These are phyloP conservation scores for Emydoidea blandingii DNA, from an alignment of 2,797 vertebrate species.

Conservation along the genomic window DNA sequence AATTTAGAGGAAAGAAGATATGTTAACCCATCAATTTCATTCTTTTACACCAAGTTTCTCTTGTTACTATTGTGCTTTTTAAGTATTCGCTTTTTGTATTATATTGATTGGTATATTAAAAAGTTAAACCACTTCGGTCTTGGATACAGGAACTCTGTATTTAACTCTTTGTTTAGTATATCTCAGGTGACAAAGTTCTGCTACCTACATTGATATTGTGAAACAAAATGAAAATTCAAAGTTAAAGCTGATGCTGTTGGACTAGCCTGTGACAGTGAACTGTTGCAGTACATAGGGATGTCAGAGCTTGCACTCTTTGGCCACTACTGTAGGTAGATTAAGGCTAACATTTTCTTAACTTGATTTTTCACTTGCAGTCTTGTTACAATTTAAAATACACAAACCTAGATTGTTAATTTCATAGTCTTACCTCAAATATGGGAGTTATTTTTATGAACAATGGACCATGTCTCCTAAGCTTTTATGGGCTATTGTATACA, in stretches of 20 bases:
- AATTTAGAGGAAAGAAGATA: background rate
- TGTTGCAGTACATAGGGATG: background rate
- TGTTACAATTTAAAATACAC: conserved; percentile 23
- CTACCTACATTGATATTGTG: background rate
- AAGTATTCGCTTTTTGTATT: background rate
- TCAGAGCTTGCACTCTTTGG: background rate
- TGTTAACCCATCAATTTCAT: background rate
- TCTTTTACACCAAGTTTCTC: background rate
- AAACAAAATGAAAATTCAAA: background rate
- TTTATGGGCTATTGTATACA: conserved; percentile 16
- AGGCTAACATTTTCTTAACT: background rate
- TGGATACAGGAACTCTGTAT: background rate
- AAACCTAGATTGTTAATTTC: conserved; percentile 28
- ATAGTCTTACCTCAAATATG: background rate
- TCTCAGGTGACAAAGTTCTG: background rate
- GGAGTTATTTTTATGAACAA: conserved; percentile 28
- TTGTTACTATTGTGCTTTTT: background rate
- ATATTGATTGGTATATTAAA: background rate
- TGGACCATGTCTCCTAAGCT: conserved; percentile 62
- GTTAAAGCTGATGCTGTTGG: background rate
- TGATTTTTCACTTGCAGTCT: background rate
- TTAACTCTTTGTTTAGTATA: background rate
- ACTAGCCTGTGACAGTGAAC: background rate
- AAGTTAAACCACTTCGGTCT: background rate
- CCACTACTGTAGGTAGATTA: background rate